Evolutionary conservation across 2,113 vertebrate species (phyloP).

Genomic region (Microcebus jonahi): DNA sequence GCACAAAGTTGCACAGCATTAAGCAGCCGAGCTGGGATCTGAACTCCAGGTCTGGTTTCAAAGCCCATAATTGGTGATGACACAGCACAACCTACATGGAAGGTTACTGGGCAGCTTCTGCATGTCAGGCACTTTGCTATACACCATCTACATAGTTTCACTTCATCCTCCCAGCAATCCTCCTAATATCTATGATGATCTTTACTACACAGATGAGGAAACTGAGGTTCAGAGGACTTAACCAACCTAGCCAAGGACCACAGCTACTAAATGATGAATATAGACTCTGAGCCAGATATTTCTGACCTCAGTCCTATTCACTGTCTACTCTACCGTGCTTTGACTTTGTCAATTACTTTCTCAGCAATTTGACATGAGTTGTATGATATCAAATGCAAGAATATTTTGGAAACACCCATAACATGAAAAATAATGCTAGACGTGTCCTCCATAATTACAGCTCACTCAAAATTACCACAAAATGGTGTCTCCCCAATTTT

Average conservation of each 20-base stretch:
- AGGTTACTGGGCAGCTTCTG: not conserved
- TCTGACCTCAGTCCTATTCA: not conserved
- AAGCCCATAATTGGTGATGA: accelerated
- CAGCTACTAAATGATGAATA: not conserved
- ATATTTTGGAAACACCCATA: not conserved
- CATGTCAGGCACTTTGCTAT: not conserved
- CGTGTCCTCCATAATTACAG: not conserved
- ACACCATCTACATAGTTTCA: not conserved
- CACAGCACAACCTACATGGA: not conserved
- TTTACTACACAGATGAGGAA: not conserved
- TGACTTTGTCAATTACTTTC: not conserved
- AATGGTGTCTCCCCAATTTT: not conserved
- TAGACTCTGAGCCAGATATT: not conserved
- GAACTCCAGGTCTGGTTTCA: not conserved
- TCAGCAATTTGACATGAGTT: not conserved
- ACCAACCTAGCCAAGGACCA: not conserved
- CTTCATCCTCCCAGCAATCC: not conserved
- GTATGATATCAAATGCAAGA: not conserved
- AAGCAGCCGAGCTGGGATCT: not conserved
- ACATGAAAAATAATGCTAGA: not conserved
- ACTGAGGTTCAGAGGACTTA: not conserved
- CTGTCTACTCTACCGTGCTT: not conserved
- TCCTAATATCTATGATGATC: not conserved
- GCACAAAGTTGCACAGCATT: not conserved
- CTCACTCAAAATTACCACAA: not conserved